Conservation (phyloP, 1,140 invertebrate species). For the Protaetia brevitarsis region DNA sequence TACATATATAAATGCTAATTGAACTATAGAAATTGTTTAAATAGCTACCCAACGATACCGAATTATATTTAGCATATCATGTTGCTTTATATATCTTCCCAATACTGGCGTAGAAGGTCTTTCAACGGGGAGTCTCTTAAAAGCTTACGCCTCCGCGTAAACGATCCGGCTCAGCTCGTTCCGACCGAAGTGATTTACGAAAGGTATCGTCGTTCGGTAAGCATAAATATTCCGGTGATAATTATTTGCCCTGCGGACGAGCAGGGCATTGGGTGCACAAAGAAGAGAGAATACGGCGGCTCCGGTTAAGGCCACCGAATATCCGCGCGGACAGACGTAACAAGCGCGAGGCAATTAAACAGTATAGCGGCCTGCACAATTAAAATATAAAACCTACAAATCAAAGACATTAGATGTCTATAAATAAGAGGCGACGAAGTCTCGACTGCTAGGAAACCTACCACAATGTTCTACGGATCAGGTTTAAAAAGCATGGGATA, state of each 20-base stretch:
- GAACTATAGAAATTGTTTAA: too few species aligned
- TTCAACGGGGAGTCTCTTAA: too few species aligned
- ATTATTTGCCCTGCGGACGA: neutral
- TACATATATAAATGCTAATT: too few species aligned
- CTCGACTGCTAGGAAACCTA: neutral
- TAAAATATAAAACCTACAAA: conserved; percentile 17
- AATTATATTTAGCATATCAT: too few species aligned
- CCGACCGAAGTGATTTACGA: conserved; percentile 1
- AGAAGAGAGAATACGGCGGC: conserved; percentile 14
- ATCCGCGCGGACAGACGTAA: neutral
- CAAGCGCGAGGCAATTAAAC: conserved; percentile 17
- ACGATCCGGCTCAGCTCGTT: neutral
- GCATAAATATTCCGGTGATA: conserved; percentile 8
- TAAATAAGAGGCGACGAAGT: conserved; percentile 9
- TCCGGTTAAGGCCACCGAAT: conserved; percentile 12
- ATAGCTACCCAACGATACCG: too few species aligned
- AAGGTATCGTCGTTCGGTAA: neutral
- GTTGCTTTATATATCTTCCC: too few species aligned
- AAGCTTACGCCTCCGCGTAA: neutral
- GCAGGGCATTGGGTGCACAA: neutral
- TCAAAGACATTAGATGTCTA: conserved; percentile 6
- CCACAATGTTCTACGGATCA: neutral
- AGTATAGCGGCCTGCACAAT: conserved; percentile 9
- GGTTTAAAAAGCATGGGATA: too few species aligned
- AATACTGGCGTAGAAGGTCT: too few species aligned